Base-by-base conservation (phyloP, 2,113 vertebrate species). In the Hypomesus transpacificus region DNA sequence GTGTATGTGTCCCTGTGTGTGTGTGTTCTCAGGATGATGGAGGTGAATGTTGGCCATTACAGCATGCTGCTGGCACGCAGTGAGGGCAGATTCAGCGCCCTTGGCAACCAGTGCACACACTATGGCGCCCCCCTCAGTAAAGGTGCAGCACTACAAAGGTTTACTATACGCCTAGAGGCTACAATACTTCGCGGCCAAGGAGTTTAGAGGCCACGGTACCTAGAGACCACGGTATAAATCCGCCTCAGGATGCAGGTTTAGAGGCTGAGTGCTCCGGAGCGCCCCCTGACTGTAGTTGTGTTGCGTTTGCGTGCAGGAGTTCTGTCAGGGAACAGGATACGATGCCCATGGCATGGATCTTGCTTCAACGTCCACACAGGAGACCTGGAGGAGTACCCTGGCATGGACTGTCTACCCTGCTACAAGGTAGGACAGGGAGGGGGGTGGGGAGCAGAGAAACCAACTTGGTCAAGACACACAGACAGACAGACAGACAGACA, bases 331-430 rank as follows among this genome's bases (percentile, higher is more conserved):
- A 65, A 89, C 53, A 89, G 85, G 80, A 84, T 96, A 59, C 93
- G 94, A 31, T 95, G 95, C 58, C 93, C 93, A 0, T 95, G 93
- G 93, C 94, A 95, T 0, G 94, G 94, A 0, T 87, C 94, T 66
- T 96, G 94, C 76, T 95, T 95, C 31, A 90, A 92, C 68, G 75
- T 89, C 72, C 84, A 81, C 9, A 95, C 91, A 0, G 95, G 94
- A 1, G 94, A 96, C 74, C 87, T 96, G 0, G 95, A 96, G 85
- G 95, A 95, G 18, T 94, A 84, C 57, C 94, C 95, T 0, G 81
- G 91, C 1, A 89, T 95, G 66, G 94, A 96, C 75, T 88, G 92
- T 13, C 69, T 96, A 63, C 85, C 90, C 14, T 85, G 90, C 72
- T 85, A 91, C 75, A 90, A 90, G 87, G 91, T 90, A 83, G 14